A percentile compares a stretch with the other conserved stretches of the same genome.
These are phyloP conservation scores for Drosophila birchii DNA, from an alignment of 2,888 invertebrate species.

Conservation along the genomic window DNA sequence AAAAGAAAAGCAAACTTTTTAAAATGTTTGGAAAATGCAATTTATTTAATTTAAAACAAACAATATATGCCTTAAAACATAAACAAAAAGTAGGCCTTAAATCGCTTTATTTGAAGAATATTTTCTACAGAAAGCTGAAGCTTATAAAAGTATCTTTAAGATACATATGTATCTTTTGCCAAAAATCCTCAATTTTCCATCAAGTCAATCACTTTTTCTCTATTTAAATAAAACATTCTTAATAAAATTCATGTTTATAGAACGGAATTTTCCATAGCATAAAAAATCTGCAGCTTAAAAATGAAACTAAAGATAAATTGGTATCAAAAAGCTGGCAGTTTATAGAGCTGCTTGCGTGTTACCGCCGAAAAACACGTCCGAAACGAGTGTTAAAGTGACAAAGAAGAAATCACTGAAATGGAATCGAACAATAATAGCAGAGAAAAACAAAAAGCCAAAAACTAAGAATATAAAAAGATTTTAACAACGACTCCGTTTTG, in stretches of 20 bases:
- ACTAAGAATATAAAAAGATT: constrained; percentile 56
- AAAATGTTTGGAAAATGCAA: too few species aligned
- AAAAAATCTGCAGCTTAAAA: constrained; percentile 1
- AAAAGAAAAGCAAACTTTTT: neutral
- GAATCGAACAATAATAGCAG: constrained; percentile 30
- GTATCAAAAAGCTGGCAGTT: constrained; percentile 37
- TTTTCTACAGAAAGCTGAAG: neutral
- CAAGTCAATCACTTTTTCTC: neutral
- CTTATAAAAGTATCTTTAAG: neutral
- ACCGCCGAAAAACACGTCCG: constrained; percentile 63
- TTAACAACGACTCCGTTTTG: constrained; percentile 50
- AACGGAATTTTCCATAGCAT: constrained; percentile 13
- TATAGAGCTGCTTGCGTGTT: constrained; percentile 59
- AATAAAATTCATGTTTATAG: neutral
- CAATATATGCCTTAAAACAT: neutral
- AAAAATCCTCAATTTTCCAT: neutral
- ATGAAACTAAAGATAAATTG: constrained; percentile 39
- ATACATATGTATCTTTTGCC: neutral
- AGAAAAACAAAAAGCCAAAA: constrained; percentile 28
- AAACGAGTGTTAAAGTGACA: constrained; percentile 53
- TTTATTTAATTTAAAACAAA: too few species aligned
- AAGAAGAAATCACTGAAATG: constrained; percentile 46
- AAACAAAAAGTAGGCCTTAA: neutral
- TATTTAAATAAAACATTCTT: neutral
- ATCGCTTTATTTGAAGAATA: neutral